Percentiles rank a stretch among this genome's conserved stretches.
Conservation (phyloP, 2,113 vertebrate species). For the Chaenocephalus aceratus region DNA sequence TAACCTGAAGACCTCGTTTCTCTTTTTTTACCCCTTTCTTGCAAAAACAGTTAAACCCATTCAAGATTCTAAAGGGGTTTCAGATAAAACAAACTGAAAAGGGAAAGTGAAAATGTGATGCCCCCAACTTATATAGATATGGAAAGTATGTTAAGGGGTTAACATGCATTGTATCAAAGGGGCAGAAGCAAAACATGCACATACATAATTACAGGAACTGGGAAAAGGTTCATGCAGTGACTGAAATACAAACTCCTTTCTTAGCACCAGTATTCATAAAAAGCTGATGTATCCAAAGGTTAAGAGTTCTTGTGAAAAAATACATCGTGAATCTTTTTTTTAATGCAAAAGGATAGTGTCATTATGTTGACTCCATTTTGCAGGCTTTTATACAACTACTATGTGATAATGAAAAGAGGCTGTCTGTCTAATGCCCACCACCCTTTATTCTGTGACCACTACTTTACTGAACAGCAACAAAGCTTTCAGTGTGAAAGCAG, state of each 20-base stretch:
- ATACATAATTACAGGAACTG: background rate
- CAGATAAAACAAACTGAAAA: background rate
- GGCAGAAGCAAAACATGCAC: background rate
- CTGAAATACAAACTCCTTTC: conserved; percentile 11
- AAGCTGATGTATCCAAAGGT: conserved; percentile 74
- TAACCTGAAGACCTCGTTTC: background rate
- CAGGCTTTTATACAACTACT: conserved; percentile 72
- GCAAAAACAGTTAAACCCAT: background rate
- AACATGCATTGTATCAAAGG: background rate
- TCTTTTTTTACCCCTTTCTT: background rate
- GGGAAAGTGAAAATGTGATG: background rate
- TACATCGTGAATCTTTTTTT: conserved; percentile 63
- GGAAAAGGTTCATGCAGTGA: background rate
- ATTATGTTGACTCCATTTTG: conserved; percentile 61
- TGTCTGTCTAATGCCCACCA: conserved; percentile 49
- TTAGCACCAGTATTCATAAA: conserved; percentile 41
- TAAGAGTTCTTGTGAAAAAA: conserved; percentile 71
- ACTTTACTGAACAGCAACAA: conserved; percentile 73
- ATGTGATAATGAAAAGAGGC: conserved; percentile 72
- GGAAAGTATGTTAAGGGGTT: background rate
- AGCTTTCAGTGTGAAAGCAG: conserved; percentile 74
- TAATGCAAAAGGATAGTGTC: conserved; percentile 62
- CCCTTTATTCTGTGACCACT: conserved; percentile 57
- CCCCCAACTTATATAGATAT: background rate
- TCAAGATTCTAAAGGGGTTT: background rate